These are phyloP conservation scores for Tachysurus fulvidraco DNA, from an alignment of 2,113 vertebrate species.

Conservation along the genomic window DNA sequence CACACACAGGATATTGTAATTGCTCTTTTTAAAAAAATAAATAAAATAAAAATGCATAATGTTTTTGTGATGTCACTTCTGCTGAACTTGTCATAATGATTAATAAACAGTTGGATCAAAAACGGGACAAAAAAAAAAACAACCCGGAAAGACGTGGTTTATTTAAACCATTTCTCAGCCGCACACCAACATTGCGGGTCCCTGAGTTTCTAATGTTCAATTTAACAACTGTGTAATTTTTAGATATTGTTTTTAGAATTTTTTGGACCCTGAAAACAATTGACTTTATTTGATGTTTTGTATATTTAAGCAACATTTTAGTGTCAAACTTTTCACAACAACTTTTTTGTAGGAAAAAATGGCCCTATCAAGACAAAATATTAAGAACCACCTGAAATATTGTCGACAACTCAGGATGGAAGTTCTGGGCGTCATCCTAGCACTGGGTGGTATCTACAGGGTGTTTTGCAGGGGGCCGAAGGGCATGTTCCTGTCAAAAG, in stretches of 20 bases:
- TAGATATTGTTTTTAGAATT: not conserved
- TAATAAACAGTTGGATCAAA: not conserved
- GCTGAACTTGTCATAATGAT: not conserved
- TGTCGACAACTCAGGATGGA: constrained; percentile 3
- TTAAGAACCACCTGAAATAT: not conserved
- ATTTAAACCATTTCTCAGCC: not conserved
- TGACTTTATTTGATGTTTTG: not conserved
- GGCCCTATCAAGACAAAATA: not conserved
- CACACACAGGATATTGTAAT: not conserved
- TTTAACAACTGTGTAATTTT: not conserved
- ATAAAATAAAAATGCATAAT: not conserved
- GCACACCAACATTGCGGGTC: not conserved
- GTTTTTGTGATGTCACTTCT: not conserved
- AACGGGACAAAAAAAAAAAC: not conserved
- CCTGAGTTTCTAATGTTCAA: not conserved
- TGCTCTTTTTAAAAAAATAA: not conserved
- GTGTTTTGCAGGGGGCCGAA: constrained; percentile 46
- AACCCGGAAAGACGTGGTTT: not conserved
- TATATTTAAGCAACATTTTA: not conserved
- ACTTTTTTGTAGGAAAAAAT: not conserved
- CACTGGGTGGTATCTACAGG: constrained; percentile 50
- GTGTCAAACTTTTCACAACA: not conserved
- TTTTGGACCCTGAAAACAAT: not conserved
- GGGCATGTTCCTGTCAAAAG: constrained; percentile 60
- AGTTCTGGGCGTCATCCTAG: constrained; percentile 19